phyloP scores from a whole-genome alignment of 2,113 vertebrate species.

The Xerus inauris region DNA sequence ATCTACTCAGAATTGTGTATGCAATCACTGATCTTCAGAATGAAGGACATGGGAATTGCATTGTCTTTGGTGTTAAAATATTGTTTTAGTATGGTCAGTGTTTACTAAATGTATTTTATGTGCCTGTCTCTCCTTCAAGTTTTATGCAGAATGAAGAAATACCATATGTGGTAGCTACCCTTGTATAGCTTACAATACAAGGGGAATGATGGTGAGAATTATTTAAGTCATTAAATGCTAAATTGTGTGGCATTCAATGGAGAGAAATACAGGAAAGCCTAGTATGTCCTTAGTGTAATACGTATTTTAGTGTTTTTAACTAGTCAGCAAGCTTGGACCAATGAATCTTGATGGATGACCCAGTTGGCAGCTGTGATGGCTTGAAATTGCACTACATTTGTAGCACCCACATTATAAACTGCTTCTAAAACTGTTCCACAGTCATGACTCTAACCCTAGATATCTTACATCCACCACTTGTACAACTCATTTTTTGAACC shows the following conservation, averaged over 20 bases:
- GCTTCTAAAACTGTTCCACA: not conserved
- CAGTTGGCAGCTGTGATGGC: not conserved
- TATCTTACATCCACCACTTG: not conserved
- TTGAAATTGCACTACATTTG: slow-evolving; percentile 40
- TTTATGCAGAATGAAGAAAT: slow-evolving; percentile 6
- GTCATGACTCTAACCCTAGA: not conserved
- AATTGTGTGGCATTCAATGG: not conserved
- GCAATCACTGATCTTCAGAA: not conserved
- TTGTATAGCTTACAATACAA: not conserved
- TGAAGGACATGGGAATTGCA: not conserved
- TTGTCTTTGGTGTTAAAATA: not conserved
- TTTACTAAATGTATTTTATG: not conserved
- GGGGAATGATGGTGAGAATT: not conserved
- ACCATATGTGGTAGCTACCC: not conserved
- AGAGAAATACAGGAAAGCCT: not conserved
- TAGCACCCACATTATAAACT: not conserved
- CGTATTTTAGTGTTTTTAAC: not conserved
- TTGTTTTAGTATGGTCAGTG: not conserved
- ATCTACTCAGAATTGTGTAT: not conserved
- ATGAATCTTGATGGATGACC: not conserved
- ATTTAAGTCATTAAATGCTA: slow-evolving; percentile 32
- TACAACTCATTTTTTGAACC: not conserved
- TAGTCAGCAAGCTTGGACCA: not conserved
- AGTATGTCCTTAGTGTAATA: not conserved
- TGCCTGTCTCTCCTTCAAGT: not conserved